Evolutionary conservation across 2,113 vertebrate genomes (phyloP), one percentile per base, ranked within the genome.

Genomic region (Atherinomorus stipes): DNA sequence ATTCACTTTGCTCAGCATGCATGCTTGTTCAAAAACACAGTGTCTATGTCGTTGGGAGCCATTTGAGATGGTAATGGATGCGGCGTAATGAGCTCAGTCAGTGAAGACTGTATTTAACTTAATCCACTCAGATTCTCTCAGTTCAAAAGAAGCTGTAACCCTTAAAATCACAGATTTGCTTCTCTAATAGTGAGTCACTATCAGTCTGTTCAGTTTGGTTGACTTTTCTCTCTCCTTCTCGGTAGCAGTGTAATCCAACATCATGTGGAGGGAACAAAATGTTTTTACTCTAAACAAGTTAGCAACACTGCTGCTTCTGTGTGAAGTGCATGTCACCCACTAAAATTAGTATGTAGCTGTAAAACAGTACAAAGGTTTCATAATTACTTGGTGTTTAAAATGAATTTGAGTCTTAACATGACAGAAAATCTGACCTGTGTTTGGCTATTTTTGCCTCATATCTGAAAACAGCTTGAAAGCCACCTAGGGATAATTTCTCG

Each of bases 1-100:
- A 85, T 85, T 91, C 23, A 8, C n/a, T 69, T 56, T 62, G 54
- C 31, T 67, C 47, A 67, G 70, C 78, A 58, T 80, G 73, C 22
- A 34, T 47, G 52, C 38, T 34, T 71, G 80, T 74, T 42, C 61
- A 58, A 56, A 53, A 66, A 44, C 31, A 26, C 28, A 60, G 74
- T 26, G 18, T 64, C 15, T 71, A 8, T 62, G 51, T 62, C 42
- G 44, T 9, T 44, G 59, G 64, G 42, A 81, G 57, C 31, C 49
- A 38, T 64, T 37, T 50, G 42, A 73, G 51, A 34, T 22, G 11
- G 16, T 44, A 62, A 38, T 11, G 22, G 22, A 11, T 53, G 21
- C 58, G 18, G 68, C 38, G 13, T 61, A 40, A 60, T 69, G 28
- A 49, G 28, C 42, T 59, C 54, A 23, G 16, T n/a, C 22, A 12